phyloP scores from a whole-genome alignment of 2,888 invertebrate species.

The Yponomeuta plumbellus region DNA sequence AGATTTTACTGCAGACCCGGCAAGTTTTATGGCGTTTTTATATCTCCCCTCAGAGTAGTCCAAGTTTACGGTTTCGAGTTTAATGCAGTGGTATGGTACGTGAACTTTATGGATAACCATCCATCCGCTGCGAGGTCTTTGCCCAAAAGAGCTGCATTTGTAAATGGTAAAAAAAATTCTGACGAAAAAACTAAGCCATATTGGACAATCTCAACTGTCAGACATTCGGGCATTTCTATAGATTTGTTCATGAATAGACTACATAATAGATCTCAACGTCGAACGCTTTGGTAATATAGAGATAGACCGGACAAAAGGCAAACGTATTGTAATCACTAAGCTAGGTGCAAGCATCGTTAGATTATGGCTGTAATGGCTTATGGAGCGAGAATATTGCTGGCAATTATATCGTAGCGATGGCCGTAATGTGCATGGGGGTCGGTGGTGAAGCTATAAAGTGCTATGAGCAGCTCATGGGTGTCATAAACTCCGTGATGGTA shows the following conservation, averaged over 20 bases:
- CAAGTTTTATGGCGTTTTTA: slow-evolving; percentile 46
- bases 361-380: slow-evolving; percentile 7
- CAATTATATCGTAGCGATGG: slow-evolving; percentile 8
- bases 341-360: background rate
- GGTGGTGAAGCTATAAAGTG: background rate
- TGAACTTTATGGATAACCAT: slow-evolving; percentile 3
- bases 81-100: background rate
- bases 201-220: background rate
- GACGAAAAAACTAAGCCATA: background rate
- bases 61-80: slow-evolving; percentile 11
- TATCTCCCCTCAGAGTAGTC: slow-evolving; percentile 23
- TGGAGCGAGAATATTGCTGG: background rate
- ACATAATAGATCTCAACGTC: background rate
- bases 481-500: background rate
- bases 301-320: background rate
- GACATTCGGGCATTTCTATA: background rate
- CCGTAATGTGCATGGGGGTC: slow-evolving; percentile 8
- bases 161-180: background rate
- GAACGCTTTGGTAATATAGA: background rate
- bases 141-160: background rate
- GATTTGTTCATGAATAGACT: background rate
- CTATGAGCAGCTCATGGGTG: background rate
- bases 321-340: background rate
- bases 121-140: background rate
- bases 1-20: slow-evolving; percentile 45